Conservation (phyloP, 2,888 invertebrate species). For the Sphinx pinastri region DNA sequence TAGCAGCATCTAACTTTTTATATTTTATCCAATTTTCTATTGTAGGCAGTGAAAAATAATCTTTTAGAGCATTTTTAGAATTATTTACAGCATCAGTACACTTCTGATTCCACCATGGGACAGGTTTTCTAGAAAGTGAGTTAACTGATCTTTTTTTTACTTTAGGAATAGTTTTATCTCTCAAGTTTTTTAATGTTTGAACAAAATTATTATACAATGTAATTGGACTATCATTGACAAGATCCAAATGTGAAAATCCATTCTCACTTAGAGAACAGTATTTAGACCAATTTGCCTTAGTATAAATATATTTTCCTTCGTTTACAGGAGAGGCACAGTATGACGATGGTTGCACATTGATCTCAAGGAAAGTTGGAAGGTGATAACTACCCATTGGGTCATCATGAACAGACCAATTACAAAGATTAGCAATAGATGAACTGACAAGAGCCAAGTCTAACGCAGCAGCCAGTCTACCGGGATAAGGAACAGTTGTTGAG, state of each 20-base stretch:
- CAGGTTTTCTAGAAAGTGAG: slow-evolving; percentile 10
- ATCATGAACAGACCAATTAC: too few species aligned
- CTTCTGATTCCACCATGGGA: slow-evolving; percentile 19
- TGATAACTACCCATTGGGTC: too few species aligned
- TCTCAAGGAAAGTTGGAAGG: too few species aligned
- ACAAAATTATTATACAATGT: slow-evolving; percentile 14
- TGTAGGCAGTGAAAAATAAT: slow-evolving; percentile 1
- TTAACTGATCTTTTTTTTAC: background rate
- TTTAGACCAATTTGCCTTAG: background rate
- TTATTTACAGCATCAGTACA: background rate
- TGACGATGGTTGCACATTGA: too few species aligned
- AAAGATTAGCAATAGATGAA: too few species aligned
- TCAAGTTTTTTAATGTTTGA: too few species aligned
- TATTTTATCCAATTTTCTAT: slow-evolving; percentile 17
- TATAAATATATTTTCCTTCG: too few species aligned
- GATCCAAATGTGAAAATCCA: background rate
- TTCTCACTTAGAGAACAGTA: background rate
- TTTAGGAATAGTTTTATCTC: slow-evolving; percentile 23
- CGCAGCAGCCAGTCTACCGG: slow-evolving; percentile 23
- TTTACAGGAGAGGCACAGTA: background rate
- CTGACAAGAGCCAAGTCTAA: too few species aligned
- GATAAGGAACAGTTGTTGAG: slow-evolving; percentile 26
- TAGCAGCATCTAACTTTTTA: slow-evolving; percentile 28
- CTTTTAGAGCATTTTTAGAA: too few species aligned
- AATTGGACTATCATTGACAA: background rate